phyloP scores from a whole-genome alignment of 2,888 invertebrate species.

The Drosophila recens region DNA sequence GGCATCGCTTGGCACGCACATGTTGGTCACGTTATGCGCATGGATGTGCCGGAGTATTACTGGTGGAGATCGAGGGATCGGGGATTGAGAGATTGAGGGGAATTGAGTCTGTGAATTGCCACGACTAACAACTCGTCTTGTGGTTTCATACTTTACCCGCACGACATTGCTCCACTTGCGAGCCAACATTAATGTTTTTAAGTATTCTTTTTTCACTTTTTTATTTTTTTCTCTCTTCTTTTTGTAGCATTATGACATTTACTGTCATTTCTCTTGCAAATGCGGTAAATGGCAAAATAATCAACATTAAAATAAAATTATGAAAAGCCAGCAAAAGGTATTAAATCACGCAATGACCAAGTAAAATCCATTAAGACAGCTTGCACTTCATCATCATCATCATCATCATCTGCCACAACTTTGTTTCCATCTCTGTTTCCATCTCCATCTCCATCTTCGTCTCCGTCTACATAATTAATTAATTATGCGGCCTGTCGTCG shows the following conservation, averaged over 20 bases:
- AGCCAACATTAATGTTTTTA: slow-evolving; percentile 49
- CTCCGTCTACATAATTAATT: slow-evolving; percentile 29
- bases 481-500: slow-evolving; percentile 41
- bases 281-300: slow-evolving; percentile 62
- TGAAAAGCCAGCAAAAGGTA: slow-evolving; percentile 46
- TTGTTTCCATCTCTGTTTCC: slow-evolving; percentile 9
- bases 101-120: slow-evolving; percentile 34
- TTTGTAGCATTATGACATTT: slow-evolving; percentile 55
- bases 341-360: slow-evolving; percentile 73
- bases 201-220: slow-evolving; percentile 11
- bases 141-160: slow-evolving; percentile 64
- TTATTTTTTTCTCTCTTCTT: neutral
- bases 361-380: slow-evolving; percentile 68
- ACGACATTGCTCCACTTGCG: slow-evolving; percentile 79
- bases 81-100: neutral
- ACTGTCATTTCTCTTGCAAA: slow-evolving; percentile 64
- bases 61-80: slow-evolving; percentile 1
- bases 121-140: slow-evolving; percentile 52
- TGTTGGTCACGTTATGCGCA: slow-evolving; percentile 76
- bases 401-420: slow-evolving; percentile 10
- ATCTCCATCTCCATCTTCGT: slow-evolving; percentile 5
- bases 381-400: slow-evolving; percentile 18
- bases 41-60: slow-evolving; percentile 13
- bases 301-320: slow-evolving; percentile 64
- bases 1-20: slow-evolving; percentile 66